Evolutionary conservation across 2,797 vertebrate genomes (phyloP).

Genomic region (Liasis olivaceus): DNA sequence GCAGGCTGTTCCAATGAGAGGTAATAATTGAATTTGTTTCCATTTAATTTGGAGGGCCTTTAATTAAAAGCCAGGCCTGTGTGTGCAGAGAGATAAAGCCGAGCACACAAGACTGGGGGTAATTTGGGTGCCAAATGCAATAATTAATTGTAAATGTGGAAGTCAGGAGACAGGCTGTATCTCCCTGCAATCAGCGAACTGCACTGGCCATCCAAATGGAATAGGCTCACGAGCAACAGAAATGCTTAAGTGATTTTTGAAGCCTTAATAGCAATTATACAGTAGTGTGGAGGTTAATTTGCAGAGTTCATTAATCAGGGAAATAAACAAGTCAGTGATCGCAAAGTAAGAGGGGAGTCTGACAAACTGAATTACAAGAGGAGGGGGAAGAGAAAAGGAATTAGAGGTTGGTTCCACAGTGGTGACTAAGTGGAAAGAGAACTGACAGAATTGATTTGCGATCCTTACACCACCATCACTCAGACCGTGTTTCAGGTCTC

Average conservation of each 20-base stretch:
- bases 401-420: background rate
- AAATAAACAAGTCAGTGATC: constrained; percentile 72
- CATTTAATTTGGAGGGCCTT: constrained; percentile 82
- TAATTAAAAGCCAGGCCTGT: constrained; percentile 80
- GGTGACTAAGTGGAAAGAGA: background rate
- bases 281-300: constrained; percentile 74
- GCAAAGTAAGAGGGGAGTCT: constrained; percentile 34
- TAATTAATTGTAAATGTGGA: constrained; percentile 77
- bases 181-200: constrained; percentile 68
- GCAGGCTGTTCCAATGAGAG: constrained; percentile 74
- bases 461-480: constrained; percentile 9
- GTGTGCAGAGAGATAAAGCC: constrained; percentile 78
- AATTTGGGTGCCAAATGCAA: constrained; percentile 76
- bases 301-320: constrained; percentile 74
- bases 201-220: constrained; percentile 52
- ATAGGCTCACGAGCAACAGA: constrained; percentile 52
- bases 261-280: constrained; percentile 74
- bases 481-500: rapidly evolving
- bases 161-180: constrained; percentile 73
- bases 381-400: background rate
- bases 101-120: constrained; percentile 69
- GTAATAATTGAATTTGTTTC: constrained; percentile 84
- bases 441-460: rapidly evolving
- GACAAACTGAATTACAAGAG: constrained; percentile 37
- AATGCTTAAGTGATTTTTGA: constrained; percentile 76